A percentile compares a stretch with the other conserved stretches of the same genome.
Evolutionary conservation across 2,888 invertebrate genomes (phyloP).

Genomic region (Microplitis deprimator): DNA sequence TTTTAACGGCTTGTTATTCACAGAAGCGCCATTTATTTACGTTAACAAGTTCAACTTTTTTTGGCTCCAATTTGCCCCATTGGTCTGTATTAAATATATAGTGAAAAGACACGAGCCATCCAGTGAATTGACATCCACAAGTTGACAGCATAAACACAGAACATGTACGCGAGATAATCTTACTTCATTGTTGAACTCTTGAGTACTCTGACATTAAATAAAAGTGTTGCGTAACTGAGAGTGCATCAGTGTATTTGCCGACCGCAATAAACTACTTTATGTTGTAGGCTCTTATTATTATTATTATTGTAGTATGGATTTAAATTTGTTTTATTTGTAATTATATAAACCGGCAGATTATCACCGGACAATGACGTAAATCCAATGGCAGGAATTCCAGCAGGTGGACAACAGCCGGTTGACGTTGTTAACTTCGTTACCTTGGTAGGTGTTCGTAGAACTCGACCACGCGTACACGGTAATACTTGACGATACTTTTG

Average conservation of each 20-base stretch:
- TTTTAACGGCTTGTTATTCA: slow-evolving; percentile 17
- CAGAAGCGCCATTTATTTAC: slow-evolving; percentile 12
- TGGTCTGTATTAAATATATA: neutral
- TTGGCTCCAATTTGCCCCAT: neutral
- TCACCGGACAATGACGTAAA: slow-evolving; percentile 20
- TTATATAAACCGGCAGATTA: neutral
- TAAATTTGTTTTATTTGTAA: neutral
- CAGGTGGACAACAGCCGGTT: slow-evolving; percentile 35
- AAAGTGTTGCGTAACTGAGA: slow-evolving; percentile 1
- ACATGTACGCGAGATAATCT: neutral
- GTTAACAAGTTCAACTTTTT: neutral
- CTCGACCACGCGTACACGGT: slow-evolving; percentile 51
- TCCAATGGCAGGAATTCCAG: slow-evolving; percentile 38
- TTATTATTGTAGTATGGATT: neutral
- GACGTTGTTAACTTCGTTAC: slow-evolving; percentile 19
- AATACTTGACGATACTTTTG: slow-evolving; percentile 51
- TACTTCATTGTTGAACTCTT: slow-evolving; percentile 8
- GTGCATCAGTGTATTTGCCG: neutral
- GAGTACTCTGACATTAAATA: slow-evolving; percentile 1
- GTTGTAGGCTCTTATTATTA: neutral
- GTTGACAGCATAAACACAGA: neutral
- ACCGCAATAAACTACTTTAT: neutral
- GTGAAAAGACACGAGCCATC: slow-evolving; percentile 5
- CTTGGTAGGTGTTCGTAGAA: slow-evolving; percentile 53
- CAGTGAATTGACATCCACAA: slow-evolving; percentile 24